Conservation (phyloP, 2,113 vertebrate species). For the Anser brachyrhynchus region DNA sequence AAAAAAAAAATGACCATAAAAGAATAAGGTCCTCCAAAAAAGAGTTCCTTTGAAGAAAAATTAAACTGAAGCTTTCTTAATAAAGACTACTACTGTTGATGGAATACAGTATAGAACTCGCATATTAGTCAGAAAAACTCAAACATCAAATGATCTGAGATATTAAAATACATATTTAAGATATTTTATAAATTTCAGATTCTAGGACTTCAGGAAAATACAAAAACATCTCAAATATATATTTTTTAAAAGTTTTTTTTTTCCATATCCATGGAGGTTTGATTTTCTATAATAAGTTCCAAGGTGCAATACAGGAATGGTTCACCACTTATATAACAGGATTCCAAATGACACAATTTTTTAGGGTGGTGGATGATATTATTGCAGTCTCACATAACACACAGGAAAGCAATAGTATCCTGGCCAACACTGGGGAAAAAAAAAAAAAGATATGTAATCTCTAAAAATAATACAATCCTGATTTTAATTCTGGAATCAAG, state of each 20-base stretch:
- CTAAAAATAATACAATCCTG: neutral
- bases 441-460: neutral
- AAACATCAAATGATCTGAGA: neutral
- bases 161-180: neutral
- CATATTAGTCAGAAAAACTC: neutral
- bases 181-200: neutral
- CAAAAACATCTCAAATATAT: neutral
- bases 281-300: neutral
- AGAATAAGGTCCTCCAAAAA: neutral
- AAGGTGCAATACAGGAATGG: neutral
- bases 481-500: slow-evolving; percentile 22
- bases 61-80: neutral
- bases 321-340: neutral
- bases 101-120: neutral
- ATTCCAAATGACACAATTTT: neutral
- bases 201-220: neutral
- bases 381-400: neutral
- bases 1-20: neutral
- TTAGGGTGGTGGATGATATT: neutral
- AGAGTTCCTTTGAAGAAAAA: neutral
- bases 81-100: neutral
- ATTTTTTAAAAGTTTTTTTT: neutral
- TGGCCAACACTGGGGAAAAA: neutral
- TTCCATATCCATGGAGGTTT: neutral
- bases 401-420: neutral